Percentiles rank a stretch among this genome's conserved stretches.
Evolutionary conservation across 2,113 vertebrate genomes (phyloP).

Genomic region (Pongo pygmaeus): DNA sequence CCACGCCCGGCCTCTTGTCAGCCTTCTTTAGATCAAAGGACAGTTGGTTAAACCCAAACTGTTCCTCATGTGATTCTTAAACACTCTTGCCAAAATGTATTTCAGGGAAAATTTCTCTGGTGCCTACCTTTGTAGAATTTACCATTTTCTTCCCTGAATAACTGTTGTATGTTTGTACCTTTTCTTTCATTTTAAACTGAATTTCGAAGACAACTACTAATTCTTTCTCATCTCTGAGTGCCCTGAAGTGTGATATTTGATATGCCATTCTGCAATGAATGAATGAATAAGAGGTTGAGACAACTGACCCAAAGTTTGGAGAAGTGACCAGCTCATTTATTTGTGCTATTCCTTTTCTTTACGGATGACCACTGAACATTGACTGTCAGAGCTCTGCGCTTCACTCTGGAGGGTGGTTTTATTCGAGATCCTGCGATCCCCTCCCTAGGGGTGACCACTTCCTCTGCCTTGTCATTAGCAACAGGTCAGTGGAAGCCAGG

Average conservation of each 20-base stretch:
- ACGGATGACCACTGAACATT: no score
- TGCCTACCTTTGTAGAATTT: no score
- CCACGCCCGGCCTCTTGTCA: background rate
- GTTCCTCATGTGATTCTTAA: background rate
- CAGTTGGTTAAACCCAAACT: background rate
- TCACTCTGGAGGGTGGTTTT: background rate
- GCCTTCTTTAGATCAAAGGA: background rate
- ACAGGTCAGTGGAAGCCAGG: background rate
- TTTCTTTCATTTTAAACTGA: background rate
- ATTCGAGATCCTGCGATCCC: no score
- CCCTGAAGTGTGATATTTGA: no score
- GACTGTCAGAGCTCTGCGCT: fast-evolving
- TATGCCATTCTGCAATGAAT: background rate
- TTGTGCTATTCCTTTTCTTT: background rate
- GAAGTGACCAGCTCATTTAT: background rate
- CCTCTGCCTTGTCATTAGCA: background rate
- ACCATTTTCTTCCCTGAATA: background rate
- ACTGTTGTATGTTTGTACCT: background rate
- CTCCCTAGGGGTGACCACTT: background rate
- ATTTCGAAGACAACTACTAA: background rate
- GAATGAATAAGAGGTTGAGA: background rate
- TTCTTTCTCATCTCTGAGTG: background rate
- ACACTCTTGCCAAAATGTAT: background rate
- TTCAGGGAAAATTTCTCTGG: background rate
- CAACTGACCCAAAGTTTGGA: background rate